phyloP scores from a whole-genome alignment of 2,888 invertebrate species.

The Parochlus steinenii region DNA sequence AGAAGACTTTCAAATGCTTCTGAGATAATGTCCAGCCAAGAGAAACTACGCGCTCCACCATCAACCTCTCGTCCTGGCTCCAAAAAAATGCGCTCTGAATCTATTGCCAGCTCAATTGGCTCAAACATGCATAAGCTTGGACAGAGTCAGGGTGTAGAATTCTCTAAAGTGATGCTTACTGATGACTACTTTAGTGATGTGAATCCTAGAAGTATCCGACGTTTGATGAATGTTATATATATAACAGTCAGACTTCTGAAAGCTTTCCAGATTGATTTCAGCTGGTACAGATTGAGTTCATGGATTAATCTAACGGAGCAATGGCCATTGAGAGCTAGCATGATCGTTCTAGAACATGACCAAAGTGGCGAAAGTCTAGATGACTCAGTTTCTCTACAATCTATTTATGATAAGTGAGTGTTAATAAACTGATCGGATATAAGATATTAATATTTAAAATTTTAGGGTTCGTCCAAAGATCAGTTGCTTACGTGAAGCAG shows the following conservation, averaged over 20 bases:
- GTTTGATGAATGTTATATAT: conserved; percentile 93
- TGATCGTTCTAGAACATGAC: conserved; percentile 92
- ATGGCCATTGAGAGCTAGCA: conserved; percentile 95
- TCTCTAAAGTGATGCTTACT: conserved; percentile 72
- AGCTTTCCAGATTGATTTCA: conserved; percentile 98
- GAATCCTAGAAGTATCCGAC: conserved; percentile 90
- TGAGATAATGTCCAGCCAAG: conserved; percentile 64
- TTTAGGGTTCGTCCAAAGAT: conserved; percentile 64
- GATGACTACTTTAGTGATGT: conserved; percentile 99
- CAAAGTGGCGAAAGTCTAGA: conserved; percentile 74
- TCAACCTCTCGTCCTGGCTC: conserved; percentile 36
- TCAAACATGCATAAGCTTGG: conserved; percentile 67
- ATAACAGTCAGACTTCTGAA: conserved; percentile 93
- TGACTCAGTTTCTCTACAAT: conserved; percentile 70
- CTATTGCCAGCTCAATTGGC: conserved; percentile 79
- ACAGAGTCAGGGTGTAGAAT: conserved; percentile 38
- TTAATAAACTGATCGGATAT: conserved; percentile 1
- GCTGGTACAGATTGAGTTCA: conserved; percentile 93
- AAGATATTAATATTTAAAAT: conserved; percentile 11
- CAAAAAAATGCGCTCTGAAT: conserved; percentile 68
- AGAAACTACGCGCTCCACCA: conserved; percentile 42
- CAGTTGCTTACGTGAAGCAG: conserved; percentile 69
- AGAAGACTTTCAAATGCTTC: conserved; percentile 65
- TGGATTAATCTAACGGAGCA: conserved; percentile 99
- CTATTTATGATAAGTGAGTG: conserved; percentile 80